phyloP scores from a whole-genome alignment of 2,888 invertebrate genomes.

The Drosophila paramelanica region DNA sequence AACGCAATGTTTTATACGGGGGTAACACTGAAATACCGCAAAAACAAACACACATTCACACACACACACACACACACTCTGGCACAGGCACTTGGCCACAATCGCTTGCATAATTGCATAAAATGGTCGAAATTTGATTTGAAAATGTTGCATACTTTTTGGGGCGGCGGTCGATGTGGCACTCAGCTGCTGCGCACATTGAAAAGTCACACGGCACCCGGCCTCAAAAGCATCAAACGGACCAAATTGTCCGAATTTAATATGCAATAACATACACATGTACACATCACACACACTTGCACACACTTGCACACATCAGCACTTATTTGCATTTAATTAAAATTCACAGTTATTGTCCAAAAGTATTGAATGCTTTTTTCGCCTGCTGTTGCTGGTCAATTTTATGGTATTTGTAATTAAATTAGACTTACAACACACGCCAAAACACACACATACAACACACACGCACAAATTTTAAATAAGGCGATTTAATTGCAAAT shows the following conservation, averaged over 20 bases:
- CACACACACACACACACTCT: conserved; percentile 1
- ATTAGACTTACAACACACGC: conserved; percentile 62
- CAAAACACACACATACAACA: conserved; percentile 11
- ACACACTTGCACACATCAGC: conserved; percentile 17
- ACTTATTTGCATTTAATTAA: conserved; percentile 76
- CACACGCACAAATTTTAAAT: conserved; percentile 25
- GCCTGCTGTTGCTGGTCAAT: conserved; percentile 42
- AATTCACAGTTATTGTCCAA: conserved; percentile 72
- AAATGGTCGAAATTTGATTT: conserved; percentile 73
- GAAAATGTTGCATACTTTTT: conserved; percentile 66
- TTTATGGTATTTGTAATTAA: conserved; percentile 72
- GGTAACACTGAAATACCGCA: conserved; percentile 16
- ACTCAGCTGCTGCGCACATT: conserved; percentile 53
- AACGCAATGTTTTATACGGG: conserved; percentile 45
- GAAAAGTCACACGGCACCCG: conserved; percentile 67
- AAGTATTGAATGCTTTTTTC: conserved; percentile 54
- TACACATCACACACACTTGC: conserved; percentile 10
- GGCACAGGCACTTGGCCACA: conserved; percentile 50
- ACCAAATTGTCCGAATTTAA: conserved; percentile 68
- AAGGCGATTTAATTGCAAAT: conserved; percentile 68
- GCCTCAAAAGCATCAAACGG: conserved; percentile 57
- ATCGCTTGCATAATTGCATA: conserved; percentile 77
- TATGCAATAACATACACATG: conserved; percentile 56
- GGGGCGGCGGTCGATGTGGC: conserved; percentile 18
- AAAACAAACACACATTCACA: conserved; percentile 15